Evolutionary conservation across 1,140 invertebrate genomes (phyloP).

Genomic region (Araneus ventricosus): DNA sequence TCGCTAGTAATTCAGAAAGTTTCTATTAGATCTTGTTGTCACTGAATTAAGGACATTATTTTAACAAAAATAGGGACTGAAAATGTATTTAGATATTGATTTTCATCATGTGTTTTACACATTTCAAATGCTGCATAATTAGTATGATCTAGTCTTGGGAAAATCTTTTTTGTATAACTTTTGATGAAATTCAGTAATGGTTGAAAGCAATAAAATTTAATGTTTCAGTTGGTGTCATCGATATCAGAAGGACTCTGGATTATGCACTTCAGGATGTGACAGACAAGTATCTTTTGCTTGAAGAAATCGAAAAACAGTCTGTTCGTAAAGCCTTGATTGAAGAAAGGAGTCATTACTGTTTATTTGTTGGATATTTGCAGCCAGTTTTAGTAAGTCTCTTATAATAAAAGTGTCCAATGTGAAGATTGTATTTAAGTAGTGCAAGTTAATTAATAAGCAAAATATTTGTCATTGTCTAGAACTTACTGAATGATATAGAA

Average conservation of each 20-base stretch:
- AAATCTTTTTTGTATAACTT: too few relatives aligned
- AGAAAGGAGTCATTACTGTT: conserved; percentile 93
- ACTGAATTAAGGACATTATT: too few relatives aligned
- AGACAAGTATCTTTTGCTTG: conserved; percentile 90
- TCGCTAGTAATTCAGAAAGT: too few relatives aligned
- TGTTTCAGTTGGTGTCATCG: conserved; percentile 67
- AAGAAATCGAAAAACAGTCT: conserved; percentile 95
- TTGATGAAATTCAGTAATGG: too few relatives aligned
- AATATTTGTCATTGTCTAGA: too few relatives aligned
- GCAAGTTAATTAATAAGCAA: too few relatives aligned
- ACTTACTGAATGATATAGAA: too few relatives aligned
- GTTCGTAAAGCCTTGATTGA: conserved; percentile 94
- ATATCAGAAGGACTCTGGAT: conserved; percentile 79
- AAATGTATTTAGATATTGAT: too few relatives aligned
- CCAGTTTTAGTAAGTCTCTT: conserved; percentile 90
- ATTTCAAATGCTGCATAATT: background rate
- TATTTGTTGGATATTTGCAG: conserved; percentile 94
- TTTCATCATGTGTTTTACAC: background rate
- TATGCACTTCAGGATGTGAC: conserved; percentile 89
- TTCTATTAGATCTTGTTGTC: too few relatives aligned
- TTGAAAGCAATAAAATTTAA: background rate
- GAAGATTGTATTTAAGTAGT: too few relatives aligned
- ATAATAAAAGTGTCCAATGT: too few relatives aligned
- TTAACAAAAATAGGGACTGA: too few relatives aligned
- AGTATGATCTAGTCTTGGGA: background rate